A percentile compares a stretch with the other conserved stretches of the same genome.
These are phyloP conservation scores for Mantis religiosa DNA, from an alignment of 2,888 invertebrate species.

Conservation along the genomic window DNA sequence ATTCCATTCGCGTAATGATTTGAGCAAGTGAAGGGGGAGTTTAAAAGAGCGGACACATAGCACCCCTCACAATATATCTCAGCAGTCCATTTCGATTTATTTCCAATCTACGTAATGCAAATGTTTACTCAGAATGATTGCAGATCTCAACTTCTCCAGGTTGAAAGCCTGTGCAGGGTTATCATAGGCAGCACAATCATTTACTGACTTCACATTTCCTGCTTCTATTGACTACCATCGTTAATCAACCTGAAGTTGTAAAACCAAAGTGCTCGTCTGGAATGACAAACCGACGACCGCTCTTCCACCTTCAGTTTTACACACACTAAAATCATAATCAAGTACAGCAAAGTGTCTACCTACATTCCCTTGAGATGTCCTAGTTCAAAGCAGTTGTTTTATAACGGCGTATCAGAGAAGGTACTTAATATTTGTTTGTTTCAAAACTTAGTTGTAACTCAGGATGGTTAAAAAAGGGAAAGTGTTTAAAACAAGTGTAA, in stretches of 20 bases:
- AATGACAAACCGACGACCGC: too few species aligned
- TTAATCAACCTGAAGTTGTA: background rate
- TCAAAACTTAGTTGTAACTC: too few species aligned
- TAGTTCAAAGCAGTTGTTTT: too few species aligned
- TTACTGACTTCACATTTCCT: background rate
- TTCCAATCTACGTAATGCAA: slow-evolving; percentile 2
- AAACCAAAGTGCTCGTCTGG: background rate
- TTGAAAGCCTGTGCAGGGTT: background rate
- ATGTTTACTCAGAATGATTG: background rate
- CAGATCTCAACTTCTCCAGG: background rate
- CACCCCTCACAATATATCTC: background rate
- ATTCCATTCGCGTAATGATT: background rate
- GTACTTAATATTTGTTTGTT: too few species aligned
- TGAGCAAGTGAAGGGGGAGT: background rate
- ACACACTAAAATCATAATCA: too few species aligned
- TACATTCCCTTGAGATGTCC: too few species aligned
- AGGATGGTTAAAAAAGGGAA: too few species aligned
- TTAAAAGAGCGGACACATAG: background rate
- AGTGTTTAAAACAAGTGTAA: too few species aligned
- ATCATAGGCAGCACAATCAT: background rate
- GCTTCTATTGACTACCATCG: background rate
- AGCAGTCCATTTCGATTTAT: background rate
- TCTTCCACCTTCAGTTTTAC: too few species aligned
- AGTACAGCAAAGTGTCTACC: too few species aligned
- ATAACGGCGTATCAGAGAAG: too few species aligned